A percentile compares a stretch with the other conserved stretches of the same genome.
These are phyloP conservation scores for Cordilura impudica DNA, from an alignment of 2,888 invertebrate species.

Conservation along the genomic window DNA sequence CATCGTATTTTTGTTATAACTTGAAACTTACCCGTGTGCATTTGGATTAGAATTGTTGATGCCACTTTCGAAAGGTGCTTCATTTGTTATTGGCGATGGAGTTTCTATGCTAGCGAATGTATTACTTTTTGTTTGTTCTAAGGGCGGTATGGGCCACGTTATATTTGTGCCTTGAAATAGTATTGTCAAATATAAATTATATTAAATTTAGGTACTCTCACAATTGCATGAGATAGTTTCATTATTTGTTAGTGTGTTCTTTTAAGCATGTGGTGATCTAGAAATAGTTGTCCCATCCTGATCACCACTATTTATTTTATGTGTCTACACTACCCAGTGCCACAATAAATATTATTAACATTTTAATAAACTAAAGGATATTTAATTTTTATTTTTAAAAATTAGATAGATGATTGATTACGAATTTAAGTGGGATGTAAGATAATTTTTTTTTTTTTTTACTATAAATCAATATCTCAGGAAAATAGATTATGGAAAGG, in stretches of 20 bases:
- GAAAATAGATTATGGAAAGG: no score
- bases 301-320: constrained; percentile 56
- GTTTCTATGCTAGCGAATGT: constrained; percentile 77
- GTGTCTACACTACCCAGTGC: constrained; percentile 60
- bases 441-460: no score
- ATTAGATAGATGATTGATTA: neutral
- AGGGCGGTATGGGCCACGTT: constrained; percentile 75
- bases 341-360: constrained; percentile 40
- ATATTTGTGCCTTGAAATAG: constrained; percentile 73
- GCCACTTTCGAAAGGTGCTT: constrained; percentile 72
- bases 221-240: constrained; percentile 16
- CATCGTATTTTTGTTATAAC: neutral
- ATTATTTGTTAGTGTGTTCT: constrained; percentile 39
- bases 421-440: no score
- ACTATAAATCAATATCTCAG: no score
- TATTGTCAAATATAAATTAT: constrained; percentile 7
- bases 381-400: constrained; percentile 12
- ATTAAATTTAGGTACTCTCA: constrained; percentile 18
- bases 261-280: constrained; percentile 60
- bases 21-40: constrained; percentile 74
- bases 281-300: constrained; percentile 61
- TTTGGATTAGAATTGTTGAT: constrained; percentile 76
- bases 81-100: constrained; percentile 76
- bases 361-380: constrained; percentile 13
- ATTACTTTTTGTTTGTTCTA: constrained; percentile 76